Evolutionary conservation across 2,797 vertebrate genomes (phyloP).

Genomic region (Decapterus maruadsi): DNA sequence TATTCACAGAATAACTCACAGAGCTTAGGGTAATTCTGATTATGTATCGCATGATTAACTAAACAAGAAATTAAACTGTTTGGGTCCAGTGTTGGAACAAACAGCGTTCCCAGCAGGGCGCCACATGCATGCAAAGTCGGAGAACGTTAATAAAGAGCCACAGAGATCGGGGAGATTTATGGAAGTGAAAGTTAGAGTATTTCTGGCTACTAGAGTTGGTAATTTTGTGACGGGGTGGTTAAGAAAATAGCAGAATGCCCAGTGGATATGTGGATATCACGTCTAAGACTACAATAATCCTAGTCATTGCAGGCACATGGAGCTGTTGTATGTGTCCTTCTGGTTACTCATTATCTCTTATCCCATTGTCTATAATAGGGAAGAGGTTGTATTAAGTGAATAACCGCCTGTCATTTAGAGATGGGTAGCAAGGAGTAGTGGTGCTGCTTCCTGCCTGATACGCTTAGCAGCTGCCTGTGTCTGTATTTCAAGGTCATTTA

Average conservation of each 20-base stretch:
- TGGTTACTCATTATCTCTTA: no score
- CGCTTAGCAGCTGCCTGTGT: background rate
- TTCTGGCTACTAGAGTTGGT: background rate
- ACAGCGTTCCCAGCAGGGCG: slow-evolving; percentile 45
- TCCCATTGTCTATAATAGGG: background rate
- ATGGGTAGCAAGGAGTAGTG: background rate
- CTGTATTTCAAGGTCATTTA: background rate
- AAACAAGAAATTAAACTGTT: slow-evolving; percentile 70
- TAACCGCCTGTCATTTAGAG: background rate
- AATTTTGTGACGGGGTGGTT: background rate
- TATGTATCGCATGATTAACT: slow-evolving; percentile 68
- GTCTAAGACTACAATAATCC: background rate
- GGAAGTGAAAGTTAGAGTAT: slow-evolving; percentile 11
- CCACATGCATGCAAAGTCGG: slow-evolving; percentile 35
- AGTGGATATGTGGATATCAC: no score
- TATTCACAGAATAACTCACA: slow-evolving; percentile 61
- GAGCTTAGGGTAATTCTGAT: slow-evolving; percentile 73
- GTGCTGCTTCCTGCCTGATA: background rate
- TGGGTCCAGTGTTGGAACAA: slow-evolving; percentile 50
- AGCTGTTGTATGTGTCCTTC: background rate
- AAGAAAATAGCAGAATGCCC: background rate
- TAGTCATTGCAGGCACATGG: background rate
- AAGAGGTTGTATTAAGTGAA: background rate
- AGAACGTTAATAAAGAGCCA: slow-evolving; percentile 13
- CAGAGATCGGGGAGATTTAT: slow-evolving; percentile 18